Evolutionary conservation across 1,140 invertebrate species (phyloP).

Genomic region (Streblospio benedicti): DNA sequence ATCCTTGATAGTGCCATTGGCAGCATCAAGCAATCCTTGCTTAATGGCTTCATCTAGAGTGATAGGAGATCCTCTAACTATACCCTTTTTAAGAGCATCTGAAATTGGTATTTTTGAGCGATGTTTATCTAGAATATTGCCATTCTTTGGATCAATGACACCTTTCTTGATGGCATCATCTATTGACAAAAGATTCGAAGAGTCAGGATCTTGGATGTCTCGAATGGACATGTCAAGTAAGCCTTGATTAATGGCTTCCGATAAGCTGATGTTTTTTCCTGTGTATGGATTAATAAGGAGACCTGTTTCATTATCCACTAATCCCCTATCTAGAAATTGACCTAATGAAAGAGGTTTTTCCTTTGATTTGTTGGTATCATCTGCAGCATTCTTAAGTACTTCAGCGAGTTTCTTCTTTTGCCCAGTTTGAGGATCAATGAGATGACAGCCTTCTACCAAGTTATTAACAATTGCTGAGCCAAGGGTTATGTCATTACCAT

Average conservation of each 20-base stretch:
- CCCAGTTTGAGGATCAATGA: slow-evolving; percentile 62
- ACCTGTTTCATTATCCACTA: slow-evolving; percentile 54
- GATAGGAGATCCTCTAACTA: slow-evolving; percentile 37
- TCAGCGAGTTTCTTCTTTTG: slow-evolving; percentile 72
- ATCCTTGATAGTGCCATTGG: slow-evolving; percentile 57
- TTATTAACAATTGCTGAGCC: too few species aligned
- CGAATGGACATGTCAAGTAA: slow-evolving; percentile 73
- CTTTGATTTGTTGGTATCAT: too few species aligned
- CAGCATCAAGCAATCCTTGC: slow-evolving; percentile 25
- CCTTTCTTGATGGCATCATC: slow-evolving; percentile 62
- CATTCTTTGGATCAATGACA: slow-evolving; percentile 40
- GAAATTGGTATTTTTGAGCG: too few species aligned
- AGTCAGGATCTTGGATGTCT: slow-evolving; percentile 59
- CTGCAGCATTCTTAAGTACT: too few species aligned
- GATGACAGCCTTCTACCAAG: too few species aligned
- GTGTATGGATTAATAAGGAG: slow-evolving; percentile 44
- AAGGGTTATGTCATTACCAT: too few species aligned
- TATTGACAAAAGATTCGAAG: slow-evolving; percentile 65
- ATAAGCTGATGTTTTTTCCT: background rate
- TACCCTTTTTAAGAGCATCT: slow-evolving; percentile 10
- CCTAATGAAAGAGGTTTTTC: too few species aligned
- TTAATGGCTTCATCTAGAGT: slow-evolving; percentile 31
- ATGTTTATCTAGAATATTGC: too few species aligned
- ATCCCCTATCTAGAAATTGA: slow-evolving; percentile 54
- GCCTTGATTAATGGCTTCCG: background rate